phyloP scores from a whole-genome alignment of 1,140 invertebrate species.

The Diploscapter pachys region DNA sequence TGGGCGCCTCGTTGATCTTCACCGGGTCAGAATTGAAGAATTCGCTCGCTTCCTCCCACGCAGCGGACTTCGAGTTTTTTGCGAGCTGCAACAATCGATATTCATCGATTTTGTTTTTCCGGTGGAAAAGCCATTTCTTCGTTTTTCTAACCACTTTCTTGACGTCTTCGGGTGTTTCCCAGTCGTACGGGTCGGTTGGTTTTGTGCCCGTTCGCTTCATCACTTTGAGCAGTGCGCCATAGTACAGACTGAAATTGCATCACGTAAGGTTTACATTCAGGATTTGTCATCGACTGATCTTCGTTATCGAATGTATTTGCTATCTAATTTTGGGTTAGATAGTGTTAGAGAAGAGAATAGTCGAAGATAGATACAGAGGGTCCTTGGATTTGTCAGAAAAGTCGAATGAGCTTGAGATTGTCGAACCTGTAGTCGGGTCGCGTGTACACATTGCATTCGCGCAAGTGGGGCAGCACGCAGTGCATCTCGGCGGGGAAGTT shows the following conservation, averaged over 20 bases:
- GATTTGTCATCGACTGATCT: not conserved
- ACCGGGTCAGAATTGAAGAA: constrained; percentile 35
- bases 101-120: not conserved
- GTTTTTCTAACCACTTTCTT: not conserved
- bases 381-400: constrained; percentile 5
- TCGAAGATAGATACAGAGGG: constrained; percentile 27
- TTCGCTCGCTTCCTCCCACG: constrained; percentile 3
- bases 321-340: not conserved
- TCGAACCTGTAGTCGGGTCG: no score
- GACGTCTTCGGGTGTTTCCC: constrained; percentile 24
- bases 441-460: no score
- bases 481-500: constrained; percentile 26
- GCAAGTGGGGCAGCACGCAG: constrained; percentile 32
- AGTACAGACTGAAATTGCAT: no score
- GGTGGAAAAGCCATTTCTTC: not conserved
- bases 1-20: constrained; percentile 28
- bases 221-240: constrained; percentile 8
- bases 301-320: not conserved
- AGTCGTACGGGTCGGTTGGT: constrained; percentile 33
- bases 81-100: no score
- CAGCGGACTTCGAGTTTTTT: not conserved
- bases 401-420: no score
- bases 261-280: not conserved
- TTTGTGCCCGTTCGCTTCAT: constrained; percentile 2
- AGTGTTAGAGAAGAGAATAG: not conserved